Percentiles rank a stretch among this genome's conserved stretches.
Conservation (phyloP, 2,113 vertebrate species). For the Drymodes brunneopygia region DNA sequence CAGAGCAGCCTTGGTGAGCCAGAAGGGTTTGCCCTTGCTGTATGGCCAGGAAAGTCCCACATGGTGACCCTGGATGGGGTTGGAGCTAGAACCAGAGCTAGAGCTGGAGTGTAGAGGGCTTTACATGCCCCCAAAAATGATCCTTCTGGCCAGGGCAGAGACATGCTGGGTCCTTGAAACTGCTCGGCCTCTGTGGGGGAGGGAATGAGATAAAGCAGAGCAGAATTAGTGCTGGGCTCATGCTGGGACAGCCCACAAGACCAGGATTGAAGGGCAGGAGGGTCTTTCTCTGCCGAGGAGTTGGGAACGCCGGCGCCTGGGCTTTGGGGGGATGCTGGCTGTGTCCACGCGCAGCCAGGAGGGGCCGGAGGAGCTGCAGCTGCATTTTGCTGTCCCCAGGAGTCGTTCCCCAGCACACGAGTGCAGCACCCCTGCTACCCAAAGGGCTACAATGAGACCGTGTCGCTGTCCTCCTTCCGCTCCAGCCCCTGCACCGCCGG, state of each 20-base stretch:
- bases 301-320: neutral
- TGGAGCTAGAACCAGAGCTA: neutral
- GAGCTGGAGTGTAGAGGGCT: neutral
- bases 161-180: neutral
- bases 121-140: neutral
- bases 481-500: conserved; percentile 62
- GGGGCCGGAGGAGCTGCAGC: neutral
- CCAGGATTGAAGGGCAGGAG: neutral
- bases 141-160: neutral
- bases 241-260: neutral
- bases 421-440: conserved; percentile 75
- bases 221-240: neutral
- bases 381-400: neutral
- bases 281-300: neutral
- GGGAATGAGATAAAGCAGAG: neutral
- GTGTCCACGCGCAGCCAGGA: neutral
- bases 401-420: rapidly evolving
- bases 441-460: neutral
- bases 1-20: neutral
- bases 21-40: neutral
- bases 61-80: neutral
- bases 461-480: conserved; percentile 40
- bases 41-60: neutral
- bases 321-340: neutral
- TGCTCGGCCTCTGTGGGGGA: neutral